Evolutionary conservation across 2,113 vertebrate species (phyloP), one percentile per base, ranked within the genome.

Genomic region (Gambusia holbrooki): DNA sequence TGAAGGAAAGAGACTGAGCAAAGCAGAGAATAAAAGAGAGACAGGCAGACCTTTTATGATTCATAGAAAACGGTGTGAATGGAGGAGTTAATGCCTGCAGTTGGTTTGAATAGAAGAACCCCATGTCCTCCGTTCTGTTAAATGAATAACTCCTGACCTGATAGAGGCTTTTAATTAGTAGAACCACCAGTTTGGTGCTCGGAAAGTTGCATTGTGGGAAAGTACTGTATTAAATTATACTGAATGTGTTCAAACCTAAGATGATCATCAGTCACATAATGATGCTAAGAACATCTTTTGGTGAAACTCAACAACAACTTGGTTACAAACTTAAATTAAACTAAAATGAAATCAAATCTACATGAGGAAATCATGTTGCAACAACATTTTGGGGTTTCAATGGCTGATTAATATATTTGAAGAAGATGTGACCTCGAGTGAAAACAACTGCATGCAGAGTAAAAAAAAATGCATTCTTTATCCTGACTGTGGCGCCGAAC

Each of bases 131-230:
- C 90, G 86, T 90, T 83, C 80, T 86, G 85, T 87, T 79, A 84
- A 90, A 81, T 37, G 71, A 93, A 79, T 91, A 93, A 92, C 87
- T 92, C 88, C 81, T 94, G 94, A 93, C 92, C 90, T 87, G 78
- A 85, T 87, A 73, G 73, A 88, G 88, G 76, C 70, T 58, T 73
- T 86, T 94, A 92, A 94, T 91, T 92, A 91, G 88, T 91, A 90
- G 77, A 83, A 86, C 73, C 87, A 91, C 73, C 80, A 11, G 83
- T 65, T 80, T 71, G 72, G 32, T 77, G 73, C 28, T 7, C 0
- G 4, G 28, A 30, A 22, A 48, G n/a, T 22, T 70, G 67, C 25
- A 60, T 65, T 54, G 62, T 77, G 68, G 62, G 76, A 71, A 65
- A n/a, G 10, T 58, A 48, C 45, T 19, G 45, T 48, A 58, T 58